Evolutionary conservation across 2,888 invertebrate genomes (phyloP).

Genomic region (Syritta pipiens): DNA sequence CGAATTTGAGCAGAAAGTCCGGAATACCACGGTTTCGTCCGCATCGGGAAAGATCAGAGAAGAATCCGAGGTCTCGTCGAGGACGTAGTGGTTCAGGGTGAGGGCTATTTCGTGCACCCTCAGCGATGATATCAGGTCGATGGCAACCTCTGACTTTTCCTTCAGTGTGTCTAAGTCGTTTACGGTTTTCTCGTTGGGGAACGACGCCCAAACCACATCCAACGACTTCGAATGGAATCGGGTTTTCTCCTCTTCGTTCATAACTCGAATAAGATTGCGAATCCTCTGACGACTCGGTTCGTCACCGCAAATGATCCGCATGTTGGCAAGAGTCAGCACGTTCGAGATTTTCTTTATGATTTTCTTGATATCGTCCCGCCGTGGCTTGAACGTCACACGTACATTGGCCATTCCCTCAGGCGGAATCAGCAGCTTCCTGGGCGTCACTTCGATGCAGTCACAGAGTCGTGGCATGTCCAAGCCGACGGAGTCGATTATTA

Average conservation of each 20-base stretch:
- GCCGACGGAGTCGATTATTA: conserved; percentile 75
- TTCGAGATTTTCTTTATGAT: conserved; percentile 75
- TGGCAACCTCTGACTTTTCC: conserved; percentile 74
- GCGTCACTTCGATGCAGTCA: conserved; percentile 77
- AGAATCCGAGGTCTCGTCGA: conserved; percentile 75
- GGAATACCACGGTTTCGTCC: conserved; percentile 78
- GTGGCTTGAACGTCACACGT: conserved; percentile 79
- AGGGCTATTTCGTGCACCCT: conserved; percentile 76
- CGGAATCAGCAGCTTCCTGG: conserved; percentile 78
- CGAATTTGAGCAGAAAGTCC: conserved; percentile 74
- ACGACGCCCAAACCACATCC: conserved; percentile 74
- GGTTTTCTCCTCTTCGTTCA: conserved; percentile 73
- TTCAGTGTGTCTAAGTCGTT: conserved; percentile 72
- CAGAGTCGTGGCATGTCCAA: conserved; percentile 74
- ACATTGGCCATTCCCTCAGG: conserved; percentile 78
- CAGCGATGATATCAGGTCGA: conserved; percentile 75
- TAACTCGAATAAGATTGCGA: conserved; percentile 74
- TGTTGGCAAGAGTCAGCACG: conserved; percentile 79
- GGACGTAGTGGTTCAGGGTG: conserved; percentile 75
- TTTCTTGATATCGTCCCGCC: conserved; percentile 80
- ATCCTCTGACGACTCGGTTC: conserved; percentile 80
- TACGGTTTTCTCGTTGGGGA: conserved; percentile 74
- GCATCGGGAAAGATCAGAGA: conserved; percentile 75
- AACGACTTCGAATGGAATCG: conserved; percentile 72
- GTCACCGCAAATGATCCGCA: conserved; percentile 80